A percentile compares a stretch with the other conserved stretches of the same genome.
Evolutionary conservation across 2,888 invertebrate genomes (phyloP).

Genomic region (Julus scanicus): DNA sequence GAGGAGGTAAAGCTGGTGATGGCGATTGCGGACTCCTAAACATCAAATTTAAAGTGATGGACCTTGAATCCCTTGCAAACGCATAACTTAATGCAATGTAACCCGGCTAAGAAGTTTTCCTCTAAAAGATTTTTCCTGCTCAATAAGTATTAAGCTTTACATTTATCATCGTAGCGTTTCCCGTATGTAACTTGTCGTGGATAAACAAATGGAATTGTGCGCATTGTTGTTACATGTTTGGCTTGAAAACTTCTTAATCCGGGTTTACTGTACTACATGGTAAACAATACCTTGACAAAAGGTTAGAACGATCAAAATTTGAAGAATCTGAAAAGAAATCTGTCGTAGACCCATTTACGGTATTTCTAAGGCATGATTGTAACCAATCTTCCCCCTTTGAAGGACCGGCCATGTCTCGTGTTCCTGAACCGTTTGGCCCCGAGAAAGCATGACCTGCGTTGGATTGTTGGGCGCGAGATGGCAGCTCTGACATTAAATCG

Average conservation of each 20-base stretch:
- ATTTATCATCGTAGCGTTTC: no score
- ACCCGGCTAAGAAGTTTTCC: no score
- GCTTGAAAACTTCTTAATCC: no score
- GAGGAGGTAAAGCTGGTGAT: constrained; percentile 52
- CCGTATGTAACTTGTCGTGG: no score
- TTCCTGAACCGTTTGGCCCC: background rate
- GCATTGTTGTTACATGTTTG: no score
- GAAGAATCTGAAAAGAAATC: background rate
- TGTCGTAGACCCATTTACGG: background rate
- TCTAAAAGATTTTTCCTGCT: no score
- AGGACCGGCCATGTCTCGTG: background rate
- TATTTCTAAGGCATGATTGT: constrained; percentile 53
- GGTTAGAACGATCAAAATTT: background rate
- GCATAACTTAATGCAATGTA: background rate
- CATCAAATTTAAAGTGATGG: background rate
- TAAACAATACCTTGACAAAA: background rate
- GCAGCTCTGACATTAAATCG: background rate
- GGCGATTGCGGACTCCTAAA: constrained; percentile 15
- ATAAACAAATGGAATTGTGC: no score
- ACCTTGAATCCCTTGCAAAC: background rate
- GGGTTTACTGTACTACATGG: background rate
- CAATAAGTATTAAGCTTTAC: no score
- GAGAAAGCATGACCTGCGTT: background rate
- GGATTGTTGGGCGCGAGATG: background rate
- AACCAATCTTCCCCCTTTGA: constrained; percentile 54